Percentiles rank a stretch among this genome's conserved stretches.
Evolutionary conservation across 2,797 vertebrate species (phyloP).

Genomic region (Cuniculus paca): DNA sequence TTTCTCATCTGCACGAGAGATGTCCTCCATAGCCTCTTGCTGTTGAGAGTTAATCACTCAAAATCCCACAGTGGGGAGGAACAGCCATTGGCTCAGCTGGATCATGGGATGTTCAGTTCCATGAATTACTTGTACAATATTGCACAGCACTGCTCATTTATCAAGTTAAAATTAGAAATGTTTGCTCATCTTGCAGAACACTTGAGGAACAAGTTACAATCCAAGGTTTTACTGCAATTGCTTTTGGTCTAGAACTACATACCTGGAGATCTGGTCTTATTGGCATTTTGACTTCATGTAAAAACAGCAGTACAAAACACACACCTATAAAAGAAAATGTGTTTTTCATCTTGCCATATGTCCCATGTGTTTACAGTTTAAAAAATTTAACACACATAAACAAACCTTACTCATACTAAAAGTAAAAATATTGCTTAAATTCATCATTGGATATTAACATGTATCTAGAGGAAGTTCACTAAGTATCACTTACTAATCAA

Average conservation of each 20-base stretch:
- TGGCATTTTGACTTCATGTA: constrained; percentile 85
- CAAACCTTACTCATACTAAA: constrained; percentile 7
- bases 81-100: background rate
- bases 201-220: background rate
- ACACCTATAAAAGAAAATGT: constrained; percentile 74
- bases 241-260: constrained; percentile 69
- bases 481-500: constrained; percentile 22
- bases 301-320: constrained; percentile 50
- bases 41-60: background rate
- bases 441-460: background rate
- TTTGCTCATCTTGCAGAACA: background rate
- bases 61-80: background rate
- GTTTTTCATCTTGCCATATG: constrained; percentile 14
- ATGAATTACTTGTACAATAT: background rate
- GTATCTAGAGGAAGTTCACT: constrained; percentile 3
- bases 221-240: background rate
- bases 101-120: background rate
- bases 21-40: background rate
- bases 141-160: background rate
- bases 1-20: background rate
- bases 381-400: constrained; percentile 52
- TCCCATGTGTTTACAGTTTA: constrained; percentile 37
- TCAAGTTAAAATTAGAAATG: background rate
- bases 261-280: constrained; percentile 85
- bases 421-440: constrained; percentile 10